phyloP scores from a whole-genome alignment of 2,888 invertebrate species.

The Drosophila neonasuta region DNA sequence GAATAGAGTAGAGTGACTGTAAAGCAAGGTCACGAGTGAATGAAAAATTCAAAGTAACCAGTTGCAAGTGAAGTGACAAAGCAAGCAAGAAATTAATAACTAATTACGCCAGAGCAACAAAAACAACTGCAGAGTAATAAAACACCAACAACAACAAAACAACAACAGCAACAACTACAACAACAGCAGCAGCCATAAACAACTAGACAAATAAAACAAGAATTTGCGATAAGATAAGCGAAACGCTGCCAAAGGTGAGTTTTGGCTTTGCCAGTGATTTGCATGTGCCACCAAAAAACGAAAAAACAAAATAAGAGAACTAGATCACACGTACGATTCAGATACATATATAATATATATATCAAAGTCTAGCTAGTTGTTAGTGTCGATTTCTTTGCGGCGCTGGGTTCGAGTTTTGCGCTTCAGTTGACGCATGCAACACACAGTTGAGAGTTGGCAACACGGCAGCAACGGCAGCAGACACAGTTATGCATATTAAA shows the following conservation, averaged over 20 bases:
- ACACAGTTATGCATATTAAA: slow-evolving; percentile 66
- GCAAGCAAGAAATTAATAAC: slow-evolving; percentile 37
- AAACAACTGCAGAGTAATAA: not conserved
- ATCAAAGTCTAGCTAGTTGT: not conserved
- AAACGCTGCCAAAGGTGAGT: slow-evolving; percentile 52
- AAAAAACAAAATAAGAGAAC: slow-evolving; percentile 6
- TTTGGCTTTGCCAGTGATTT: slow-evolving; percentile 36
- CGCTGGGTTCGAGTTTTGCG: slow-evolving; percentile 32
- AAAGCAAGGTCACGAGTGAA: slow-evolving; percentile 59
- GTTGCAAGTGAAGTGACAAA: slow-evolving; percentile 34
- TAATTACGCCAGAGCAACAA: slow-evolving; percentile 49
- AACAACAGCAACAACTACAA: not conserved
- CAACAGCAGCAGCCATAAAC: slow-evolving; percentile 8
- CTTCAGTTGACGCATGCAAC: slow-evolving; percentile 52
- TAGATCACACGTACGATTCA: slow-evolving; percentile 18
- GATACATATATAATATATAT: slow-evolving; percentile 11
- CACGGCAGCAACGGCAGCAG: slow-evolving; percentile 3
- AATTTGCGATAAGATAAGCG: slow-evolving; percentile 58
- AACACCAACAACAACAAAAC: slow-evolving; percentile 4
- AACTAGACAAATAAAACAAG: slow-evolving; percentile 10
- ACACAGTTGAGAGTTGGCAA: slow-evolving; percentile 24
- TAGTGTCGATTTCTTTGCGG: slow-evolving; percentile 42
- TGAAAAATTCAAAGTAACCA: slow-evolving; percentile 17
- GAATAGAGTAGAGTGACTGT: not conserved
- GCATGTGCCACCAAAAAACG: slow-evolving; percentile 34